Evolutionary conservation across 23 tunicate genomes (phyloP).

Genomic region (Botrylloides violaceus): DNA sequence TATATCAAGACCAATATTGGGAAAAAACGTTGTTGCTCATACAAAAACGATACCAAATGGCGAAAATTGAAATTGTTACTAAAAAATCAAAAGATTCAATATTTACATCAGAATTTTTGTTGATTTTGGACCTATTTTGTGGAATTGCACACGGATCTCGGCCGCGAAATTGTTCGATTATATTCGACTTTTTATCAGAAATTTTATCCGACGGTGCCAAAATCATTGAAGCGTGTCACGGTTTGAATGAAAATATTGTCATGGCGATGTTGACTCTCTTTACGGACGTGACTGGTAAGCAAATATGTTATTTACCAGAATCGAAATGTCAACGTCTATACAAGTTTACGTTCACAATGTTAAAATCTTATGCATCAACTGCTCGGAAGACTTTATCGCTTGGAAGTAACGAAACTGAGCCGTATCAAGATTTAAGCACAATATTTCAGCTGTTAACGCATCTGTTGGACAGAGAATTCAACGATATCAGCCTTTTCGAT

Average conservation of each 20-base stretch:
- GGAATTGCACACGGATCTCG: slow-evolving; percentile 59
- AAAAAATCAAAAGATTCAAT: slow-evolving; percentile 11
- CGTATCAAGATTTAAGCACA: slow-evolving; percentile 43
- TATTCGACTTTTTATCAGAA: slow-evolving; percentile 40
- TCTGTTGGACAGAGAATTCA: slow-evolving; percentile 53
- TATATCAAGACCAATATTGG: slow-evolving; percentile 51
- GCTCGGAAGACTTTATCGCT: slow-evolving; percentile 1
- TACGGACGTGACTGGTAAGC: slow-evolving; percentile 55
- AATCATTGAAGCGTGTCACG: slow-evolving; percentile 35
- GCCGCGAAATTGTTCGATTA: slow-evolving; percentile 23
- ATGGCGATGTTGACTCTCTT: slow-evolving; percentile 46
- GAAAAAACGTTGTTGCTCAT: slow-evolving; percentile 65
- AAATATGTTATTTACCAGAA: slow-evolving; percentile 49
- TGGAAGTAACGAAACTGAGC: slow-evolving; percentile 39
- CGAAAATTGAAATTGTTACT: slow-evolving; percentile 22
- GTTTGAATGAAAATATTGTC: slow-evolving; percentile 25
- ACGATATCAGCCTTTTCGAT: slow-evolving; percentile 32
- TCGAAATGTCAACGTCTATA: slow-evolving; percentile 38
- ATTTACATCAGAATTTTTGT: slow-evolving; percentile 18
- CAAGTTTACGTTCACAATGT: slow-evolving; percentile 40
- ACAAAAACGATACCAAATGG: slow-evolving; percentile 29
- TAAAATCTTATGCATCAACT: slow-evolving; percentile 28
- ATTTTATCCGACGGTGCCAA: slow-evolving; percentile 47
- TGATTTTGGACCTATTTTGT: slow-evolving; percentile 34
- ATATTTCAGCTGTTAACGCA: slow-evolving; percentile 58